These are phyloP conservation scores for Polypterus bichir DNA, from an alignment of 2,113 vertebrate species.

Conservation along the genomic window DNA sequence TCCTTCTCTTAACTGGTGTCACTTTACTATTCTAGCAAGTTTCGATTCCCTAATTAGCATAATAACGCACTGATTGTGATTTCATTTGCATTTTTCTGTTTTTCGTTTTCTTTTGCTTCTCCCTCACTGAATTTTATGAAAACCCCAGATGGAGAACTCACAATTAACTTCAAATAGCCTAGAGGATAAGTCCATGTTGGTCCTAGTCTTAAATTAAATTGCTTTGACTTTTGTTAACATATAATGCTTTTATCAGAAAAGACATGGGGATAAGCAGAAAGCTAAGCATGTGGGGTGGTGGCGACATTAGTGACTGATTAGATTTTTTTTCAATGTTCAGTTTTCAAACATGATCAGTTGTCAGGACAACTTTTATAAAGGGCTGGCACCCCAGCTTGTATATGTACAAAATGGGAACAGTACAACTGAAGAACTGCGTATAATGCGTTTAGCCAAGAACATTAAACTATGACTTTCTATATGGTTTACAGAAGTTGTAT, in stretches of 20 bases:
- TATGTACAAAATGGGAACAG: too few relatives aligned
- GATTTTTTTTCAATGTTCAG: neutral
- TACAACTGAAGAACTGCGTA: too few relatives aligned
- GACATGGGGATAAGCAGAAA: neutral
- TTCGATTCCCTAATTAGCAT: neutral
- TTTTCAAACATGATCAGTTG: neutral
- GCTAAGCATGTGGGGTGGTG: neutral
- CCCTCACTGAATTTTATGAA: neutral
- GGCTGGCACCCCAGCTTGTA: too few relatives aligned
- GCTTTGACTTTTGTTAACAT: slow-evolving; percentile 1
- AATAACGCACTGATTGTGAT: slow-evolving; percentile 1
- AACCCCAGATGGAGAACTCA: slow-evolving; percentile 3
- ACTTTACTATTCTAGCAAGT: neutral
- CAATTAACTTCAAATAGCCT: slow-evolving; percentile 1
- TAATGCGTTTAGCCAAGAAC: too few relatives aligned
- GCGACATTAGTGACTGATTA: neutral
- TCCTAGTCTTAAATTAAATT: neutral
- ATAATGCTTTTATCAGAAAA: neutral
- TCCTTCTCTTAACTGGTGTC: neutral
- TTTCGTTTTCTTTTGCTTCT: slow-evolving; percentile 7
- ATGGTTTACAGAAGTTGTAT: too few relatives aligned
- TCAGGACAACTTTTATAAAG: neutral
- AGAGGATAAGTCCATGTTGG: neutral
- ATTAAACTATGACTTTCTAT: too few relatives aligned
- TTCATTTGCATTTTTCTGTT: neutral